Percentiles rank a stretch among this genome's conserved stretches.
These are phyloP conservation scores for Cyprinodon variegatus DNA, from an alignment of 2,113 vertebrate genomes.

Conservation along the genomic window DNA sequence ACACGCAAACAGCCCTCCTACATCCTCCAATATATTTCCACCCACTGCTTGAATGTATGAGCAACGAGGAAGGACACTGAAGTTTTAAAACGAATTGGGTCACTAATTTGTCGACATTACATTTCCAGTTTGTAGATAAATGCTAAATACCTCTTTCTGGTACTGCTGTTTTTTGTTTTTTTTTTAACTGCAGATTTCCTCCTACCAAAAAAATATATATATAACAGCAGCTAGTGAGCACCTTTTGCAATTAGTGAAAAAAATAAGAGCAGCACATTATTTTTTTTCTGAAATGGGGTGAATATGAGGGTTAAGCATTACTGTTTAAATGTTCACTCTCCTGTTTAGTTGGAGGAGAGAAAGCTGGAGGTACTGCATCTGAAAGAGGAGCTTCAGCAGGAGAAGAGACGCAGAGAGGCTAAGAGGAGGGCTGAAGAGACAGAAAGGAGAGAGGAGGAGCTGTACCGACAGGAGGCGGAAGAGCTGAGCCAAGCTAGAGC, in stretches of 20 bases:
- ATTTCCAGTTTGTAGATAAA: conserved; percentile 10
- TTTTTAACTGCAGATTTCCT: conserved; percentile 19
- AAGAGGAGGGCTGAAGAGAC: conserved; percentile 50
- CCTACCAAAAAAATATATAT: background rate
- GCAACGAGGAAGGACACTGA: conserved; percentile 8
- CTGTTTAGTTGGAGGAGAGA: conserved; percentile 70
- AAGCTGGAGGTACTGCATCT: conserved; percentile 78
- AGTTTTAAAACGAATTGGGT: background rate
- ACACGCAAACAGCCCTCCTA: conserved; percentile 17
- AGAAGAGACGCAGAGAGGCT: conserved; percentile 64
- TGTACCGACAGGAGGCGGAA: conserved; percentile 74
- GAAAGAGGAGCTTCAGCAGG: conserved; percentile 76
- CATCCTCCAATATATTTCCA: conserved; percentile 10
- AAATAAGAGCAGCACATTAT: background rate
- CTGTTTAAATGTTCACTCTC: background rate
- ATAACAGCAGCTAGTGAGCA: too few species aligned
- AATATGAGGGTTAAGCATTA: background rate
- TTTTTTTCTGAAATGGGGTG: background rate
- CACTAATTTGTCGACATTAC: background rate
- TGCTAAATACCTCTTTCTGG: conserved; percentile 2
- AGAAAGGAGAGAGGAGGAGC: conserved; percentile 63
- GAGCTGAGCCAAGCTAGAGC: conserved; percentile 79
- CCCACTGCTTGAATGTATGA: conserved; percentile 15
- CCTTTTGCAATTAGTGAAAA: background rate
- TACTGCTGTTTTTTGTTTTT: background rate